Evolutionary conservation across 1,140 invertebrate genomes (phyloP).

Genomic region (Druon quercuslanigerum): DNA sequence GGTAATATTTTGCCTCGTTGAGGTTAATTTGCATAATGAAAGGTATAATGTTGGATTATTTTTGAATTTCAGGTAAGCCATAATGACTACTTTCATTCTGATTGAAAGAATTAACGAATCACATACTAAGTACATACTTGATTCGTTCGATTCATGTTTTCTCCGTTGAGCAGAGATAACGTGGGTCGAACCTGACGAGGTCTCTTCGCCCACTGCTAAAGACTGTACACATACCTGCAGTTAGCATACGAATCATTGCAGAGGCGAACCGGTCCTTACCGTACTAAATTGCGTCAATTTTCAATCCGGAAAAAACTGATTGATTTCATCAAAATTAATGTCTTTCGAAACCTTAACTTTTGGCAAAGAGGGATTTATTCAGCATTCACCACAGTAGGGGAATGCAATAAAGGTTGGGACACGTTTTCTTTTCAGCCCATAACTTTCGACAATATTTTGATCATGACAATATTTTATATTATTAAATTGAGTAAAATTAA

Average conservation of each 20-base stretch:
- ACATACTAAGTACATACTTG: neutral
- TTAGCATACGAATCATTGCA: conserved; percentile 23
- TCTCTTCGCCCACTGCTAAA: conserved; percentile 17
- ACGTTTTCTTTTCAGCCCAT: too few species aligned
- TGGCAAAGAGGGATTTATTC: neutral
- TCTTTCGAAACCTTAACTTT: neutral
- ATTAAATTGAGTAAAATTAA: too few species aligned
- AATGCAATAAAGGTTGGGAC: too few species aligned
- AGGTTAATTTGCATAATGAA: too few species aligned
- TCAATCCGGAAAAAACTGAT: conserved; percentile 21
- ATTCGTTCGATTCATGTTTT: neutral
- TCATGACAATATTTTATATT: too few species aligned
- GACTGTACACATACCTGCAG: conserved; percentile 18
- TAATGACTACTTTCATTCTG: conserved; percentile 9
- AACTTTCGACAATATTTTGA: too few species aligned
- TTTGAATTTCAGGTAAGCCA: neutral
- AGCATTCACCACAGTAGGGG: too few species aligned
- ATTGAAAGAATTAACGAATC: neutral
- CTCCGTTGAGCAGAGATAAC: conserved; percentile 14
- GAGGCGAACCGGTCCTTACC: conserved; percentile 19
- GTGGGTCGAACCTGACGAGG: conserved; percentile 14
- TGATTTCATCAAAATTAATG: conserved; percentile 13
- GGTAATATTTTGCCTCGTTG: too few species aligned
- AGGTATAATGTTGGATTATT: neutral
- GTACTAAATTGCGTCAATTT: conserved; percentile 4